phyloP scores from a whole-genome alignment of 2,797 vertebrate genomes.

The Darevskia nairensis region DNA sequence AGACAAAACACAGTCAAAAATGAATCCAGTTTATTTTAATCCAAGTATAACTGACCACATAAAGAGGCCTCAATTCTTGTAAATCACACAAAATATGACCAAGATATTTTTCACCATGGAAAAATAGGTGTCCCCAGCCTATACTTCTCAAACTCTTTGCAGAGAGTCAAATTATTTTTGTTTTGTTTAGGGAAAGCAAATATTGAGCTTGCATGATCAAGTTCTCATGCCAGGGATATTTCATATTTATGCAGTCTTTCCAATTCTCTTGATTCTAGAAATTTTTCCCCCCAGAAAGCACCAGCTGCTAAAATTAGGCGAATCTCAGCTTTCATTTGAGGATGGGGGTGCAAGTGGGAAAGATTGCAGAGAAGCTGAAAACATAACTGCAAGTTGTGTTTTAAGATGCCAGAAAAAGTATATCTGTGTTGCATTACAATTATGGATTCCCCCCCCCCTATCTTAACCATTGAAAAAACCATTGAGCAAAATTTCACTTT shows the following conservation, averaged over 20 bases:
- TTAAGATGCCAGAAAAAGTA: neutral
- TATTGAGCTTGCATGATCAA: neutral
- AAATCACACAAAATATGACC: neutral
- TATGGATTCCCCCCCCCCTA: neutral
- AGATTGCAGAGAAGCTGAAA: neutral
- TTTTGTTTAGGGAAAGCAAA: neutral
- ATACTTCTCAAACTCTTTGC: neutral
- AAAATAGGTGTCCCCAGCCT: neutral
- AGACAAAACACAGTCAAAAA: neutral
- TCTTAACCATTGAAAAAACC: neutral
- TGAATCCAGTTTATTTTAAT: neutral
- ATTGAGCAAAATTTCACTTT: neutral
- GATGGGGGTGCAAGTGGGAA: neutral
- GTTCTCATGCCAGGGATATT: neutral
- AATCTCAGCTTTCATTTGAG: neutral
- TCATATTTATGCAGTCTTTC: conserved; percentile 6
- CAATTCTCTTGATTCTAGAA: conserved; percentile 1
- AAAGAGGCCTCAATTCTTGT: neutral
- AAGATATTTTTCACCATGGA: neutral
- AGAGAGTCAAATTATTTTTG: neutral
- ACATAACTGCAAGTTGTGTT: neutral
- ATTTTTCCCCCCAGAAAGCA: neutral
- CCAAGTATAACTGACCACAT: neutral
- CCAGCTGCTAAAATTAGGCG: neutral
- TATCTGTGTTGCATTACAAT: neutral